Conservation (phyloP, 92 coral and sea anemone species). For the Porites lobata region DNA sequence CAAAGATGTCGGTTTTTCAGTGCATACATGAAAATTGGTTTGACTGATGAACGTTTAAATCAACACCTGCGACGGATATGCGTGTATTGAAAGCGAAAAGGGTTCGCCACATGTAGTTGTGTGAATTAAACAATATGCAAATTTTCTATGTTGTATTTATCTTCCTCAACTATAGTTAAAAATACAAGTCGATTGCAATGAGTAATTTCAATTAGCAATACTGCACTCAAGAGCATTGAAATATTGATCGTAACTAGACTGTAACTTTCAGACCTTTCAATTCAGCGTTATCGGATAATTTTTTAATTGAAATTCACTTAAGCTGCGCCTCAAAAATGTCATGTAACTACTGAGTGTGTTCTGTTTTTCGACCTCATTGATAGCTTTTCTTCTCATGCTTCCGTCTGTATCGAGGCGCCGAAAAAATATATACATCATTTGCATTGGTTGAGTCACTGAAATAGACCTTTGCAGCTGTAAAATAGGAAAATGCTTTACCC, state of each 20-base stretch:
- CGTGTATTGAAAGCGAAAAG: constrained; percentile 3
- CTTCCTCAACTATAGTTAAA: background rate
- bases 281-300: too few species aligned
- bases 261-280: background rate
- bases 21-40: background rate
- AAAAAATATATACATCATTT: too few species aligned
- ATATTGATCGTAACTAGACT: background rate
- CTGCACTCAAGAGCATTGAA: background rate
- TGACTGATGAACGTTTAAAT: too few species aligned
- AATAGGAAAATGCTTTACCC: too few species aligned
- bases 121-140: background rate
- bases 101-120: background rate
- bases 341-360: too few species aligned
- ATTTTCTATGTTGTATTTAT: background rate
- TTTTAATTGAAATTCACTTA: too few species aligned
- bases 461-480: too few species aligned
- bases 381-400: too few species aligned
- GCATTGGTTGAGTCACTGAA: too few species aligned
- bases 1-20: background rate
- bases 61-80: background rate
- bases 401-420: too few species aligned
- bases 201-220: background rate
- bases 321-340: too few species aligned
- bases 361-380: too few species aligned
- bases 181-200: background rate